Conservation (phyloP, 2,888 invertebrate genomes). For the Drosophila atripex region DNA sequence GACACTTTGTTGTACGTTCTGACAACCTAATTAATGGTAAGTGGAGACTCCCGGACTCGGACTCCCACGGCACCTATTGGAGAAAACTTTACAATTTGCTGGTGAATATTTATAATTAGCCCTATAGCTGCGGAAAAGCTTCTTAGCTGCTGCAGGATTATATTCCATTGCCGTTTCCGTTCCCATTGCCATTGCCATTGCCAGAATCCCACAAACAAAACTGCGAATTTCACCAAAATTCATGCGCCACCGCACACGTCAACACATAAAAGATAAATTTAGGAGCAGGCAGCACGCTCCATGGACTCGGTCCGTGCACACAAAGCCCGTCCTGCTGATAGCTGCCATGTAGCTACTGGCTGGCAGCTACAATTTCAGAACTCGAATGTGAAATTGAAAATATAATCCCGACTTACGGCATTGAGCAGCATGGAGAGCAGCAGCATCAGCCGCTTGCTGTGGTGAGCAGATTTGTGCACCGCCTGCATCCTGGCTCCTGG, state of each 20-base stretch:
- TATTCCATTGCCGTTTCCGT: conserved; percentile 12
- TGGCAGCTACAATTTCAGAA: background rate
- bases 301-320: conserved; percentile 12
- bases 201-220: background rate
- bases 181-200: background rate
- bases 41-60: conserved; percentile 7
- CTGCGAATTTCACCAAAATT: conserved; percentile 49
- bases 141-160: conserved; percentile 13
- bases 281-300: conserved; percentile 22
- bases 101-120: conserved; percentile 4
- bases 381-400: conserved; percentile 48
- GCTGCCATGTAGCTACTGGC: conserved; percentile 22
- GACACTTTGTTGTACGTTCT: conserved; percentile 3
- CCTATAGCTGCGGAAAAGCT: conserved; percentile 9
- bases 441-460: conserved; percentile 70
- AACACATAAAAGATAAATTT: conserved; percentile 31
- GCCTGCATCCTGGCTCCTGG: conserved; percentile 53
- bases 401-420: conserved; percentile 80
- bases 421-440: conserved; percentile 80
- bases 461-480: conserved; percentile 66
- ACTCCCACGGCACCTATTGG: background rate
- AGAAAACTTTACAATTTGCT: background rate
- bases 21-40: conserved; percentile 16
- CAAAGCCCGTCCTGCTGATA: conserved; percentile 33
- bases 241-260: conserved; percentile 49